Conservation (phyloP, 35 echinoderm and acorn worm genomes). For the Anneissia japonica region DNA sequence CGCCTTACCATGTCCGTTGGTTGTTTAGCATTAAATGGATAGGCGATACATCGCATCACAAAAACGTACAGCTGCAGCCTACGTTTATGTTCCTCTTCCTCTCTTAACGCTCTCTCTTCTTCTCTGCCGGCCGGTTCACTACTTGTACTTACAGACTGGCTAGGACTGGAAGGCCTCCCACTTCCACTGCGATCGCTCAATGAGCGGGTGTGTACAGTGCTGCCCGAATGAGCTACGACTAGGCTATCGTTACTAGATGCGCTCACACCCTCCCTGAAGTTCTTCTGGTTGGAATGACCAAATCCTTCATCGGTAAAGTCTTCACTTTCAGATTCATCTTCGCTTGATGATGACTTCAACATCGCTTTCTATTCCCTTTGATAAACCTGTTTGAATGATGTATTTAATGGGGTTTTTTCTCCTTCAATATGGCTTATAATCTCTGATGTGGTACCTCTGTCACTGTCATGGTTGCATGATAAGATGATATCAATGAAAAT, state of each 20-base stretch:
- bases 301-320: background rate
- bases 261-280: background rate
- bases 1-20: constrained; percentile 92
- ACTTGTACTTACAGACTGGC: constrained; percentile 54
- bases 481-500: no score
- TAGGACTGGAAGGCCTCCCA: constrained; percentile 73
- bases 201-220: background rate
- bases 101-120: constrained; percentile 63
- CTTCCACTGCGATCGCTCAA: background rate
- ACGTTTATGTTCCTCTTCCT: constrained; percentile 97
- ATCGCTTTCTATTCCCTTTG: background rate
- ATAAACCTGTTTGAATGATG: background rate
- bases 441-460: background rate
- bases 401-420: background rate
- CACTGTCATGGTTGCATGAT: background rate
- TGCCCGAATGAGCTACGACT: background rate
- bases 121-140: constrained; percentile 78
- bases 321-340: background rate
- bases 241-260: background rate
- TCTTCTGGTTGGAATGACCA: background rate
- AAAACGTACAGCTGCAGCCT: constrained; percentile 95
- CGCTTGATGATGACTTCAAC: background rate
- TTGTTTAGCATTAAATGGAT: constrained; percentile 99
- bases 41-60: constrained; percentile 94
- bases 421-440: background rate